Evolutionary conservation across 2,888 invertebrate species (phyloP).

Genomic region (Euspilapteryx auroguttella): DNA sequence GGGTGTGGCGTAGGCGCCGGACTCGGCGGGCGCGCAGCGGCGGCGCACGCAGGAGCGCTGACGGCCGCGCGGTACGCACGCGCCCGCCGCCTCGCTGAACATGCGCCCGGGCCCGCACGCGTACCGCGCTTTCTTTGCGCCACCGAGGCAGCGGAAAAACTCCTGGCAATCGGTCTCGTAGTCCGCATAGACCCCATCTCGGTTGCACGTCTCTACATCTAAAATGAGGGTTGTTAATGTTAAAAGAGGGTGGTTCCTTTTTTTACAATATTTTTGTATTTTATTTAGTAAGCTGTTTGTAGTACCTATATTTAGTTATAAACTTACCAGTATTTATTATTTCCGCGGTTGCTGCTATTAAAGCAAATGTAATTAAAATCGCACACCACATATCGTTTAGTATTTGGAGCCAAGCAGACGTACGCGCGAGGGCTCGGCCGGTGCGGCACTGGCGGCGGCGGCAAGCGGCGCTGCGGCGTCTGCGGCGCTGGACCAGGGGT

Average conservation of each 20-base stretch:
- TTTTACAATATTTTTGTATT: too few species aligned
- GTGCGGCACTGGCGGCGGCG: neutral
- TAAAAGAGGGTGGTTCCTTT: too few species aligned
- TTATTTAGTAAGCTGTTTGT: too few species aligned
- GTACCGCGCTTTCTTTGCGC: slow-evolving; percentile 25
- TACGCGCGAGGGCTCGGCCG: too few species aligned
- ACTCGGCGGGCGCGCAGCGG: slow-evolving; percentile 29
- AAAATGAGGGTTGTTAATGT: neutral
- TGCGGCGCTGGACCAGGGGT: slow-evolving; percentile 19
- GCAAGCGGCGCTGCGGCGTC: slow-evolving; percentile 1
- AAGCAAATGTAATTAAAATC: too few species aligned
- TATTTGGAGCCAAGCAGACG: too few species aligned
- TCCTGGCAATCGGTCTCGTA: slow-evolving; percentile 42
- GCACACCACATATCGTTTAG: neutral
- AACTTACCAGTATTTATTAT: too few species aligned
- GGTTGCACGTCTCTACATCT: slow-evolving; percentile 15
- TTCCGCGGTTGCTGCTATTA: too few species aligned
- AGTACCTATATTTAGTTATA: too few species aligned
- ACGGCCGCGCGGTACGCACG: slow-evolving; percentile 35
- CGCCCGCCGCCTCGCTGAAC: slow-evolving; percentile 39
- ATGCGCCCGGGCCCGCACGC: slow-evolving; percentile 33
- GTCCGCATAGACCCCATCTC: slow-evolving; percentile 45
- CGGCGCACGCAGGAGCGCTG: slow-evolving; percentile 37
- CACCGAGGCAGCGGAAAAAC: slow-evolving; percentile 39
- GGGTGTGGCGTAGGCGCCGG: slow-evolving; percentile 52